Evolutionary conservation across 1,140 invertebrate species (phyloP), one percentile per base, ranked within the genome.

Genomic region (Temnothorax nylanderi): DNA sequence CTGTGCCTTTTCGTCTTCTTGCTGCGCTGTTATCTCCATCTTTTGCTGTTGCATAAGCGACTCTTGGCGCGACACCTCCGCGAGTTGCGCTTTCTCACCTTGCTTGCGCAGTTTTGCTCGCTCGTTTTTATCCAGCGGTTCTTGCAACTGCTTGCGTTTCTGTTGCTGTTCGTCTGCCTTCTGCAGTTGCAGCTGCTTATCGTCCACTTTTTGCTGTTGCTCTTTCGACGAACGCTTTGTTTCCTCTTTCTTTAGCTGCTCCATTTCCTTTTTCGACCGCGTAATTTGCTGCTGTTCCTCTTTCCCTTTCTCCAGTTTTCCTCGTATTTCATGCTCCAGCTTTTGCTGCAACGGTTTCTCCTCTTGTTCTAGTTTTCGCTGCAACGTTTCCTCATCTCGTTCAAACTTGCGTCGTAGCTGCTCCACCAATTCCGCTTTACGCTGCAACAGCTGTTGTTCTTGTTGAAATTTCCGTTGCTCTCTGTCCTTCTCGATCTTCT

Each of bases 401-500:
- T 84, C 80, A 0, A 60, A 13, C 3, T 75, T 72, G 13, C 49
- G 21, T 32, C 26, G 26, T 1, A 26, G 26, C 26, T 26, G 26
- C 26, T 26, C 26, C 26, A 1, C 26, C 26, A 26, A 26, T 26
- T 26, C 26, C 26, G 1, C 26, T 26, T 26, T 56, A 10, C 6
- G 18, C 11, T 78, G 41, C 11, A 84, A 56, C 16, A 91, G 51
- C 11, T 80, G 51, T 5, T 88, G 71, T 7, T 56, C 65, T 32
- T 69, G 67, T 11, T 69, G 76, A 3, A 60, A 21, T 21, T 75
- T 85, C 26, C 49, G 44, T 32, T 71, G 47, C 16, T 74, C 75
- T 13, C 21, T 44, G 11, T 72, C 72, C 69, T 85, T 84, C 47
- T 89, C 89, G n/a, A 81, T 58, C 10, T 88, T 56, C 49, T 82